Conservation (phyloP, 2,797 vertebrate genomes). For the Aselliscus stoliczkanus region DNA sequence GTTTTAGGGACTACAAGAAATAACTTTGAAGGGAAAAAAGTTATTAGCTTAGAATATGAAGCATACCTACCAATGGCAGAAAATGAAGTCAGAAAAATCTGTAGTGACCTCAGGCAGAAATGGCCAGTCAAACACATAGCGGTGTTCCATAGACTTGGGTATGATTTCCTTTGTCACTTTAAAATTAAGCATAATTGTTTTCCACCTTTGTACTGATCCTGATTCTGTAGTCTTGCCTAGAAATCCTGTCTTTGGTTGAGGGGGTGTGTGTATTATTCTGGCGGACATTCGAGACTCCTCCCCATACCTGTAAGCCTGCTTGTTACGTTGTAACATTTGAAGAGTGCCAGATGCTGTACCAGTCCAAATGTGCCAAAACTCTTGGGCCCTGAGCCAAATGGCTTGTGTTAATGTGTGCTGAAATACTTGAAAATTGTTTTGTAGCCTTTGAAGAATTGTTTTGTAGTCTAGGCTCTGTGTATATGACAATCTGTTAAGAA, state of each 20-base stretch:
- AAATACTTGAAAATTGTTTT: neutral
- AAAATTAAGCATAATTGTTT: neutral
- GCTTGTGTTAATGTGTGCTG: neutral
- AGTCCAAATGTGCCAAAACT: neutral
- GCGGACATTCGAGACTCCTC: neutral
- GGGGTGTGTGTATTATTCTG: neutral
- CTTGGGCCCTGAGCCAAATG: neutral
- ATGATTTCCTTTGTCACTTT: constrained; percentile 34
- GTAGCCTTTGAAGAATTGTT: neutral
- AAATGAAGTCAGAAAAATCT: constrained; percentile 90
- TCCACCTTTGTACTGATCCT: neutral
- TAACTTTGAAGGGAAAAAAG: constrained; percentile 87
- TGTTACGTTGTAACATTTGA: too few relatives aligned
- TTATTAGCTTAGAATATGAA: constrained; percentile 92
- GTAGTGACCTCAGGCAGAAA: constrained; percentile 84
- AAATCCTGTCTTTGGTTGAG: accelerated
- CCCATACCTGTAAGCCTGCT: neutral
- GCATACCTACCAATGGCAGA: constrained; percentile 92
- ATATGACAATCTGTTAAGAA: neutral
- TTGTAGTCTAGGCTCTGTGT: neutral
- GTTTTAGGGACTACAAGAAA: constrained; percentile 91
- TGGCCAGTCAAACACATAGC: constrained; percentile 91
- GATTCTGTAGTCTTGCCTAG: neutral
- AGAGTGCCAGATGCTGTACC: neutral
- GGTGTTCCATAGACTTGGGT: constrained; percentile 93